These are phyloP conservation scores for Oncorhynchus gorbuscha DNA, from an alignment of 2,113 vertebrate species.

Conservation along the genomic window DNA sequence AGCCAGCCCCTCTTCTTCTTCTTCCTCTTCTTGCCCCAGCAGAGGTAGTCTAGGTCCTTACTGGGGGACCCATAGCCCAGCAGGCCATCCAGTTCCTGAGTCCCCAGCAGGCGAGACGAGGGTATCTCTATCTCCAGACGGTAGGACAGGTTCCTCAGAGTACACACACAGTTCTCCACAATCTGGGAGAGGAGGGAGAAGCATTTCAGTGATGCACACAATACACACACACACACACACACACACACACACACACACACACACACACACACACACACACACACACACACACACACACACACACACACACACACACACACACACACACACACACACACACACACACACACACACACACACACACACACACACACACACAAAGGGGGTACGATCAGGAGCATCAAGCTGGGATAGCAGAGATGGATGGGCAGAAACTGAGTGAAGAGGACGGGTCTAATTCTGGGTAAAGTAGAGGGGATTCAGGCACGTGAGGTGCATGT, in stretches of 20 bases:
- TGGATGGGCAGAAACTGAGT: background rate
- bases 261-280: background rate
- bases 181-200: conserved; percentile 73
- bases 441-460: background rate
- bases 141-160: conserved; percentile 95
- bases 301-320: background rate
- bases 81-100: conserved; percentile 88
- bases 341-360: background rate
- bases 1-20: conserved; percentile 87
- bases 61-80: conserved; percentile 88
- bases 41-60: conserved; percentile 91
- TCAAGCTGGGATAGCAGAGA: no score
- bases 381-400: no score
- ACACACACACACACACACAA: background rate
- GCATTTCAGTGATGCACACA: background rate
- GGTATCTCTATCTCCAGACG: conserved; percentile 96
- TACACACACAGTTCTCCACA: conserved; percentile 97
- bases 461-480: background rate
- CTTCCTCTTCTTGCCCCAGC: conserved; percentile 95
- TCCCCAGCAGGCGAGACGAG: conserved; percentile 88
- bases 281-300: background rate
- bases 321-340: conserved; percentile 1
- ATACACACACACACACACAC: background rate
- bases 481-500: background rate
- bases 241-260: background rate